A percentile compares a stretch with the other conserved stretches of the same genome.
Evolutionary conservation across 2,113 vertebrate species (phyloP).

Genomic region (Castor canadensis): DNA sequence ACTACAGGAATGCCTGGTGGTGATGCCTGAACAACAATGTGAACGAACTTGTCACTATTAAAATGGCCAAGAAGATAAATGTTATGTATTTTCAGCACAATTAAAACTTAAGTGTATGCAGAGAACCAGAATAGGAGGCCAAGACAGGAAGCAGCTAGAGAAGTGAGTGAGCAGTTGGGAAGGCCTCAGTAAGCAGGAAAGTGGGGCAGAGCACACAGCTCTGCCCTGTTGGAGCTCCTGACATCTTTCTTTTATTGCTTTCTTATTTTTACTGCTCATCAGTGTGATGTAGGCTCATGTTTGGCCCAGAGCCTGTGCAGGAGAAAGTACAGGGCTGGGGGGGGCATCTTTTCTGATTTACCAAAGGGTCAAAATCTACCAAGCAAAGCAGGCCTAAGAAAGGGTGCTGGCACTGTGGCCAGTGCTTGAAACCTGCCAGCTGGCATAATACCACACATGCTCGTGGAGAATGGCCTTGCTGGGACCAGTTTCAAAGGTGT

Average conservation of each 20-base stretch:
- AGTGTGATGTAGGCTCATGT: accelerated
- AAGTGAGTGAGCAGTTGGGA: background rate
- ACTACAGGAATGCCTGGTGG: background rate
- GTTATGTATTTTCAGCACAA: background rate
- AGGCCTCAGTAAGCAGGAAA: background rate
- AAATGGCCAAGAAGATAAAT: background rate
- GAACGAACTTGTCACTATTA: background rate
- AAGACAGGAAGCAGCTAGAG: background rate
- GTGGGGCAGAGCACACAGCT: no score
- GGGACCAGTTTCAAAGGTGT: no score
- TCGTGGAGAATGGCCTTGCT: background rate
- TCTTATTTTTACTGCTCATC: no score
- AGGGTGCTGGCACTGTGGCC: background rate
- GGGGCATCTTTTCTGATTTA: background rate
- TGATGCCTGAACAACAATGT: accelerated
- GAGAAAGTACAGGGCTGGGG: background rate
- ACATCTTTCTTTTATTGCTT: no score
- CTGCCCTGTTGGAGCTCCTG: background rate
- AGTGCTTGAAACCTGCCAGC: background rate
- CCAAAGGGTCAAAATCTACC: background rate
- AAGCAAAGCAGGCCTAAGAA: accelerated
- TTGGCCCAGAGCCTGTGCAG: background rate
- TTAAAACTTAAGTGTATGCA: accelerated
- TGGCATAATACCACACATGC: accelerated
- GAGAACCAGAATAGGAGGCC: background rate